Evolutionary conservation across 2,888 invertebrate species (phyloP).

Genomic region (Netelia fuscicornis): DNA sequence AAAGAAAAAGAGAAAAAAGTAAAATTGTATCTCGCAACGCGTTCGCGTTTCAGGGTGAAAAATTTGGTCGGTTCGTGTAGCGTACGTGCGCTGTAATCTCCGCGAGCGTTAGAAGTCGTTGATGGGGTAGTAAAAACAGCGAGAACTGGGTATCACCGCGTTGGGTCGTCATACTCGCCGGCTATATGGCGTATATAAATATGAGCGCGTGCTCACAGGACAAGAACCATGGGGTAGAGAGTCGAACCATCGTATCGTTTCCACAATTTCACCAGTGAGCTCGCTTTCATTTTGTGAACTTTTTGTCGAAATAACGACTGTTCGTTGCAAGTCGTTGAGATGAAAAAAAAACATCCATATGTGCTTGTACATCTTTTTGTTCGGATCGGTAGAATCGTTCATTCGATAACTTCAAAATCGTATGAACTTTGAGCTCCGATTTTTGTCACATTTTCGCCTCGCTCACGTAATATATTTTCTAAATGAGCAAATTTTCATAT

Average conservation of each 20-base stretch:
- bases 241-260: constrained; percentile 13
- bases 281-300: not conserved
- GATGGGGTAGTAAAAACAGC: constrained; percentile 47
- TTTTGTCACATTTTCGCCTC: too few relatives aligned
- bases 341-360: not conserved
- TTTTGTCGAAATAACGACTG: constrained; percentile 1
- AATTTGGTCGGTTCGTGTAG: not conserved
- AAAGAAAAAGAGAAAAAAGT: constrained; percentile 39
- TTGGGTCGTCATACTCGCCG: constrained; percentile 41
- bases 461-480: too few relatives aligned
- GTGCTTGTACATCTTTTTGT: not conserved
- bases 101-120: constrained; percentile 45
- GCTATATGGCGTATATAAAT: constrained; percentile 12
- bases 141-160: constrained; percentile 1
- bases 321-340: not conserved
- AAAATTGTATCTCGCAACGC: constrained; percentile 45
- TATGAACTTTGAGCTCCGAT: too few relatives aligned
- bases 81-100: constrained; percentile 52
- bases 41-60: constrained; percentile 31
- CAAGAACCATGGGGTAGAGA: not conserved
- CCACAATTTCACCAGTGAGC: not conserved
- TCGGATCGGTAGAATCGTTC: not conserved
- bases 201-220: not conserved
- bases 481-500: too few relatives aligned
- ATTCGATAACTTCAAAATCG: not conserved